Evolutionary conservation across 2,888 invertebrate genomes (phyloP).

Genomic region (Thymelicus sylvestris): DNA sequence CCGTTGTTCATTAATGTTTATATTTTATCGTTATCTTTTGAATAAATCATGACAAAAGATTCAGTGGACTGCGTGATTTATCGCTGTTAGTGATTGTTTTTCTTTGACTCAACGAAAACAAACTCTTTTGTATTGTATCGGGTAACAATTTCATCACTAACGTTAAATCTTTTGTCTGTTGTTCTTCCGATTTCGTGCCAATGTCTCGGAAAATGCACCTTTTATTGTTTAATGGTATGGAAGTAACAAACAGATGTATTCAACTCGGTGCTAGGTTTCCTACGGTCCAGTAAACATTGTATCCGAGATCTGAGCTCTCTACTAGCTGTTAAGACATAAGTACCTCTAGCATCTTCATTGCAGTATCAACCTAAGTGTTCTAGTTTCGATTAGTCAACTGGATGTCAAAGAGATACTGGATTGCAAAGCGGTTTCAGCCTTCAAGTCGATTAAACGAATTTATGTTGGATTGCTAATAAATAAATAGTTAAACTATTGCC

Average conservation of each 20-base stretch:
- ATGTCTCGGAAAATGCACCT: not conserved
- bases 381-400: too few species aligned
- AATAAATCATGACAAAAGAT: not conserved
- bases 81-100: not conserved
- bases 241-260: not conserved
- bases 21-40: constrained; percentile 1
- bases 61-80: constrained; percentile 2
- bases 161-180: not conserved
- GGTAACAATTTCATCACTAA: not conserved
- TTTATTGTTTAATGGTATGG: not conserved
- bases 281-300: too few species aligned
- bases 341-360: too few species aligned
- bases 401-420: too few species aligned
- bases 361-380: too few species aligned
- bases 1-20: not conserved
- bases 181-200: not conserved
- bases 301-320: too few species aligned
- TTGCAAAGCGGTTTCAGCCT: too few species aligned
- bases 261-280: too few species aligned
- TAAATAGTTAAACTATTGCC: too few species aligned
- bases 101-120: constrained; percentile 5
- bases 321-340: too few species aligned
- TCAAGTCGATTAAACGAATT: too few species aligned
- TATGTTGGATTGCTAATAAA: too few species aligned
- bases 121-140: not conserved